Conservation (phyloP, 2,113 vertebrate genomes). For the Mormyrus iriodes region DNA sequence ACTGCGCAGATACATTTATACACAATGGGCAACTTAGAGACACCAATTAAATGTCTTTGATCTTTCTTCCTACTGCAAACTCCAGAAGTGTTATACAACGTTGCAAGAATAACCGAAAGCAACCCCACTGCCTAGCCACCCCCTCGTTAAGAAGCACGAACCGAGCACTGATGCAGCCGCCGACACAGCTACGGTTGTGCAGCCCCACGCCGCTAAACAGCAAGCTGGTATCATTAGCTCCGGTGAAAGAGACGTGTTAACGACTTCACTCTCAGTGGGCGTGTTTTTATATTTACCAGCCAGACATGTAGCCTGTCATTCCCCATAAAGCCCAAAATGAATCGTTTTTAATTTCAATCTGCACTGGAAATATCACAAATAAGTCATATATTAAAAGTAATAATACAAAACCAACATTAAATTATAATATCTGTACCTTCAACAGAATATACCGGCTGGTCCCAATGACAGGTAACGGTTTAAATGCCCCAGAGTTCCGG, state of each 20-base stretch:
- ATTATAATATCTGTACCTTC: neutral
- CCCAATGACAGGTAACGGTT: constrained; percentile 40
- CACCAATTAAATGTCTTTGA: neutral
- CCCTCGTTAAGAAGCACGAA: neutral
- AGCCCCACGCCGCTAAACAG: neutral
- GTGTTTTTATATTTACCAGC: neutral
- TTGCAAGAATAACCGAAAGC: neutral
- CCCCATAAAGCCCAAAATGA: neutral
- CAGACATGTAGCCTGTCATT: neutral
- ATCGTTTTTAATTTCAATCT: neutral
- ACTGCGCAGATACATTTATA: neutral
- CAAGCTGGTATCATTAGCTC: neutral
- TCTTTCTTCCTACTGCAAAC: neutral
- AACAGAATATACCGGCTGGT: neutral
- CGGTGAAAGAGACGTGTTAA: neutral
- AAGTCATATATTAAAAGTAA: neutral
- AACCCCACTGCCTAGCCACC: neutral
- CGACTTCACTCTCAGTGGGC: neutral
- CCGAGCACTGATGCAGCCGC: neutral
- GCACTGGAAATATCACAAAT: neutral
- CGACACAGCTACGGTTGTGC: neutral
- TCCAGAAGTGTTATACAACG: neutral
- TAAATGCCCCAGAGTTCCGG: constrained; percentile 44
- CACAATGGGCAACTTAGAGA: neutral
- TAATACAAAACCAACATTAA: neutral